A percentile compares a stretch with the other conserved stretches of the same genome.
These are phyloP conservation scores for Edolisoma coerulescens DNA, from an alignment of 2,113 vertebrate genomes.

Conservation along the genomic window DNA sequence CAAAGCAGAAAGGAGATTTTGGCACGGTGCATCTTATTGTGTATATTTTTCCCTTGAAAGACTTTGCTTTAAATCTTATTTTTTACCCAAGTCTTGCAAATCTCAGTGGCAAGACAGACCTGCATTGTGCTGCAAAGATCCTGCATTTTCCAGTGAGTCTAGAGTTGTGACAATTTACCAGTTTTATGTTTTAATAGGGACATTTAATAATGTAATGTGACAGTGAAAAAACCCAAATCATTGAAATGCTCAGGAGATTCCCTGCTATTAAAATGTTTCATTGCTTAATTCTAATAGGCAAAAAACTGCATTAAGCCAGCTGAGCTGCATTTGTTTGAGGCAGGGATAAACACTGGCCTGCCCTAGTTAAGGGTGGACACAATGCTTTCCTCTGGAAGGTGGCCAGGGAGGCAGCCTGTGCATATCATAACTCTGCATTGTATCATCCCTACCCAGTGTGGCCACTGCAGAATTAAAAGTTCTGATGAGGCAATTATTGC, in stretches of 20 bases:
- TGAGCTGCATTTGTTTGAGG: not conserved
- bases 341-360: not conserved
- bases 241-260: not conserved
- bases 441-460: not conserved
- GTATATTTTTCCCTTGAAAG: conserved; percentile 40
- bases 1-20: conserved; percentile 7
- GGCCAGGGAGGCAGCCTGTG: not conserved
- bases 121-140: not conserved
- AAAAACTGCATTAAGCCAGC: not conserved
- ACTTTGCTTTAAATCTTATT: not conserved
- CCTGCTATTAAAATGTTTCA: not conserved
- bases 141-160: not conserved
- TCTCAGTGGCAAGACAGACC: not conserved
- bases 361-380: not conserved
- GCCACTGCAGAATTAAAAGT: not conserved
- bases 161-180: not conserved
- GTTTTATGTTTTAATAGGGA: not conserved
- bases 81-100: not conserved
- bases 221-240: not conserved
- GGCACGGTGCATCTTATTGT: not conserved
- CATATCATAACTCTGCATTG: not conserved
- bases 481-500: not conserved
- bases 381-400: not conserved
- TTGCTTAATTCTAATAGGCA: not conserved
- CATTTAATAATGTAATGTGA: not conserved